phyloP scores from a whole-genome alignment of 1,140 invertebrate genomes.

The Pinna nobilis region DNA sequence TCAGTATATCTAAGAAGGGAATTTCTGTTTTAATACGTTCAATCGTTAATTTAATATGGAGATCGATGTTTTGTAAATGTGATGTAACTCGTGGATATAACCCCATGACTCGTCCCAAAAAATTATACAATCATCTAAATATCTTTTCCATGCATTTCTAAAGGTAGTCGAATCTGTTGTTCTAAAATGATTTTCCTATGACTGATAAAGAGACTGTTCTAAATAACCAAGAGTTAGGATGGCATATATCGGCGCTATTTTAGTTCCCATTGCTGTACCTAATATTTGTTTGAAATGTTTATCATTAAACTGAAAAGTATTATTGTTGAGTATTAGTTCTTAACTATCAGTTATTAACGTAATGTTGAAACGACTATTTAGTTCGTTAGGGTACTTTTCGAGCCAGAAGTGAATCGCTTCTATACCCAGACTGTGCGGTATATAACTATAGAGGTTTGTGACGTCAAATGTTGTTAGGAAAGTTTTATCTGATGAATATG shows the following conservation, averaged over 20 bases:
- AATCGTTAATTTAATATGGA: too few species aligned
- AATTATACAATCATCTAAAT: too few species aligned
- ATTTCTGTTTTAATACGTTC: too few species aligned
- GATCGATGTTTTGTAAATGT: too few species aligned
- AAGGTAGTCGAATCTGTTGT: not conserved
- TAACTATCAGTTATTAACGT: not conserved
- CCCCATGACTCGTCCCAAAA: too few species aligned
- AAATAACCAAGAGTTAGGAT: not conserved
- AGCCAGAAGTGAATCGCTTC: not conserved
- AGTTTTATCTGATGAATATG: not conserved
- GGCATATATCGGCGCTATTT: not conserved
- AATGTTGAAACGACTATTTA: not conserved
- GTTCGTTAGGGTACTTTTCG: not conserved
- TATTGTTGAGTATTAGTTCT: not conserved
- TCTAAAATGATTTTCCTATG: not conserved
- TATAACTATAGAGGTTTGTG: conserved; percentile 4
- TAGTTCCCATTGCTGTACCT: conserved; percentile 6
- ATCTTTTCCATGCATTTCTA: too few species aligned
- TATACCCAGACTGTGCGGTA: not conserved
- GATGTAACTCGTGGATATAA: too few species aligned
- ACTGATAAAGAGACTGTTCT: not conserved
- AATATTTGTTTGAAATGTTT: not conserved
- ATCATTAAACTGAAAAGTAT: not conserved
- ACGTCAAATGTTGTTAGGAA: conserved; percentile 3
- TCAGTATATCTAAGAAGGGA: too few species aligned